Base-by-base conservation (phyloP, 2,797 vertebrate species). In the Dendrocincla fuliginosa region DNA sequence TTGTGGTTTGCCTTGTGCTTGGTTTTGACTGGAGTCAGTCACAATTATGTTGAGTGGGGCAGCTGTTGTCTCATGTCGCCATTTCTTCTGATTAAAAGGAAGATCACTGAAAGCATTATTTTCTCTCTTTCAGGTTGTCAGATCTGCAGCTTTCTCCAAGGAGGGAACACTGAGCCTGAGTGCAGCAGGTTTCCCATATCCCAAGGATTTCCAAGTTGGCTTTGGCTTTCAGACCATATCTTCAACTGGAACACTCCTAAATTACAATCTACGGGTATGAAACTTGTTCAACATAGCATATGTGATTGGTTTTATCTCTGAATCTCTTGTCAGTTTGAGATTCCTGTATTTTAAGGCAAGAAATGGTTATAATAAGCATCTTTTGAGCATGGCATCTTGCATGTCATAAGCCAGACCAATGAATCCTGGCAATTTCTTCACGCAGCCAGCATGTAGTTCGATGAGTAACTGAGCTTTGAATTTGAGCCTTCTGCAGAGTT, bases 141-240 rank as follows among this genome's bases (percentile, higher is more conserved):
- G 98, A 55, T 95, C 97, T 55, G 98, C 98, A 75, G 95, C 97
- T 8, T 98, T 98, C 91, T 97, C 97, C 81, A 96, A 84, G 84
- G 95, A 82, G 9, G 98, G 98, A 80, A 97, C 95, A 5, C 47
- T 98, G 89, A 97, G 89, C 53, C 93, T 98, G 76, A 96, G 52
- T 69, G 71, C 94, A 4, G 28, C 53, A 16, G 82, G 60, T 13
- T 95, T 96, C 19, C 70, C 93, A 3, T 95, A 75, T 64, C 88
- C 96, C 6, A 46, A 84, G 28, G 83, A 97, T 73, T 98, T 98
- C 84, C 98, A 98, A 95, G 93, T 97, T 84, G 97, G 98, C n/a
- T 98, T 98, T 93, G 98, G 98, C 41, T 98, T 98, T 95, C 96
- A 97, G 85, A 98, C 98, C 17, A 93, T 89, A 50, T 78, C 97